Percentiles rank a stretch among this genome's conserved stretches.
These are phyloP conservation scores for Mimumesa dahlbomi DNA, from an alignment of 2,888 invertebrate species.

Conservation along the genomic window DNA sequence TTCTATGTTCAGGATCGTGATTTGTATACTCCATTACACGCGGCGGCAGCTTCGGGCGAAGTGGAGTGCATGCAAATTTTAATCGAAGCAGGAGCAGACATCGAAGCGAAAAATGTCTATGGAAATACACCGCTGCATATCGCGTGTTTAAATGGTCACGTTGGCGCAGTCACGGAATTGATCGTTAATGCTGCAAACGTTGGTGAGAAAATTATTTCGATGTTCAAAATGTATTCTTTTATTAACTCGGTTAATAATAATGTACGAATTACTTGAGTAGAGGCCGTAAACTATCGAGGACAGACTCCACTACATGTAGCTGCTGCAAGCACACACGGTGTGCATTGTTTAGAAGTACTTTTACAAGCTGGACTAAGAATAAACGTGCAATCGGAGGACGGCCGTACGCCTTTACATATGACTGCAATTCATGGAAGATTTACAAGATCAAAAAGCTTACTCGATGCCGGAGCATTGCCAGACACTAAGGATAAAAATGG, in stretches of 20 bases:
- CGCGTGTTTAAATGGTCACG: constrained; percentile 84
- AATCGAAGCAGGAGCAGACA: constrained; percentile 82
- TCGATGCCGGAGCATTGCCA: constrained; percentile 82
- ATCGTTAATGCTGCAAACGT: constrained; percentile 81
- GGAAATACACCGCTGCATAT: constrained; percentile 84
- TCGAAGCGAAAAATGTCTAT: constrained; percentile 82
- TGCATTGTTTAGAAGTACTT: constrained; percentile 83
- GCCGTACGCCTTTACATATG: constrained; percentile 85
- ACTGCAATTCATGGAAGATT: constrained; percentile 86
- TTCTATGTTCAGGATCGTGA: constrained; percentile 68
- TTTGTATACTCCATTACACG: constrained; percentile 84
- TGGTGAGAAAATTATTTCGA: no score
- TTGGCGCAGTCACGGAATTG: constrained; percentile 82
- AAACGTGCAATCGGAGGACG: constrained; percentile 83
- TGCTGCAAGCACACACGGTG: constrained; percentile 83
- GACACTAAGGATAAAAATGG: constrained; percentile 83
- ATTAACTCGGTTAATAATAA: not conserved
- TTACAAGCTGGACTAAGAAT: constrained; percentile 82
- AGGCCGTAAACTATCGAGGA: constrained; percentile 82
- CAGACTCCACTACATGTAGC: constrained; percentile 84
- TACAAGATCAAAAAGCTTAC: constrained; percentile 83
- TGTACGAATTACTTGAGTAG: constrained; percentile 52
- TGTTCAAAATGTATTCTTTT: not conserved
- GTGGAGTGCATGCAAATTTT: constrained; percentile 78
- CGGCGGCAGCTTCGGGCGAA: constrained; percentile 83